Base-by-base conservation (phyloP, 2,797 vertebrate species). In the Takifugu ocellatus region DNA sequence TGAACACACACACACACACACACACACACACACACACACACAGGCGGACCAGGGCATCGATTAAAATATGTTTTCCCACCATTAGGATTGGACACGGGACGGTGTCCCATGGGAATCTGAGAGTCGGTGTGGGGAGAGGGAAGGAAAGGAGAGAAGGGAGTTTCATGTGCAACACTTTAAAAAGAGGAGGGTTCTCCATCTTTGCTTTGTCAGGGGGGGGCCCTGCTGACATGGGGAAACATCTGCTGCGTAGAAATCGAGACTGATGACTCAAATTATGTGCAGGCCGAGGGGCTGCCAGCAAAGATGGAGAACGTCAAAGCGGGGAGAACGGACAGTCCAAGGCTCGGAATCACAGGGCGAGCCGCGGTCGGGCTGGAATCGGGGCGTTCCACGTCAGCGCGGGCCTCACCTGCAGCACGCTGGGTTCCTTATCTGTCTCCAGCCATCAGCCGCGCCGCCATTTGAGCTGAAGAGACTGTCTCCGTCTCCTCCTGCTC, bases 171-270 rank as follows among this genome's bases (percentile, higher is more conserved):
- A 79, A 84, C 82, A 86, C 83, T 83, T 84, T 82, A 80, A 84
- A 78, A 76, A 66, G 71, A 82, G 72, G 64, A 75, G 75, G 77
- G 76, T 84, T 82, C 81, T 87, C 84, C 74, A 82, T 87, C 82
- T 88, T 39, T 75, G 84, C 81, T 83, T 81, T 85, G 81, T 91
- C 79, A 69, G 72, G 68, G 66, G 82, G 16, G 16, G 7, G 36
- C 69, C 66, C 73, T 79, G 84, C 82, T 91, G 90, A 90, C 85
- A 87, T 78, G 79, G 79, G 82, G 87, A 87, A 89, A 90, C 91
- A 92, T 92, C 90, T 92, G 91, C 84, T 87, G 82, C 48, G 42
- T 80, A 77, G 86, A 91, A 91, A 90, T 87, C 80, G 82, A 90
- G 89, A 91, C 85, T 87, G 87, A 90, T 89, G 89, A 90, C 81